Evolutionary conservation across 2,113 vertebrate species (phyloP), one percentile per base, ranked within the genome.

Genomic region (Pao palembangensis): DNA sequence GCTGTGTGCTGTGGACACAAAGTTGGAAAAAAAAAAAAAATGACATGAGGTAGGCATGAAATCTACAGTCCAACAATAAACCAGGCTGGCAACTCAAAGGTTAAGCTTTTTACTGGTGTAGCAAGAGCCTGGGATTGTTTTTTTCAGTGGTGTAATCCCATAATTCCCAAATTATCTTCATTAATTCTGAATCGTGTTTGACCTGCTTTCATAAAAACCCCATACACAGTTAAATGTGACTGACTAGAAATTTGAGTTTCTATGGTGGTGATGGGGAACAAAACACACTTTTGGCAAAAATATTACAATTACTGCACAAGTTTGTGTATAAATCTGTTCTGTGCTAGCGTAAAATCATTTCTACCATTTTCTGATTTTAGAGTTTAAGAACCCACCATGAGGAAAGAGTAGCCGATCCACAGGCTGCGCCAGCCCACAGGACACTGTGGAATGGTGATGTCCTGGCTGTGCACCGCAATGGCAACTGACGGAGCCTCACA

Each of bases 371-470:
- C 25, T 28, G 3, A 38, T 8, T 38, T 12, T 10, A 38, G 34
- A 8, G 8, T 2, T 38, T 8, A 38, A 12, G 34, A 38, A 43
- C 85, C 81, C 86, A 99, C 97, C 97, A 99, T 98, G 34, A 99
- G 91, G 91, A 96, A 99, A 58, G 97, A 99, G 67, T 98, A 98
- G 15, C 97, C 97, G 0, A 99, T 99, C 97, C 97, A 99, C 67
- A 99, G 55, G 61, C 97, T 98, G 62, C 97, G 93, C 96, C 96
- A 99, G 42, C 97, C 97, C 0, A 62, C 73, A 0, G 96, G 97
- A 70, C 97, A 99, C 85, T 91, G 93, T 55, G 97, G 97, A 71
- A 99, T 99, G 58, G 90, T 92, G 72, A 89, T 91, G 58, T 98
- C 95, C 79, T 98, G 97, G 67, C 97, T 99, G 67, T 99, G 96